phyloP scores from a whole-genome alignment of 2,888 invertebrate species.

The Elysia crispata region DNA sequence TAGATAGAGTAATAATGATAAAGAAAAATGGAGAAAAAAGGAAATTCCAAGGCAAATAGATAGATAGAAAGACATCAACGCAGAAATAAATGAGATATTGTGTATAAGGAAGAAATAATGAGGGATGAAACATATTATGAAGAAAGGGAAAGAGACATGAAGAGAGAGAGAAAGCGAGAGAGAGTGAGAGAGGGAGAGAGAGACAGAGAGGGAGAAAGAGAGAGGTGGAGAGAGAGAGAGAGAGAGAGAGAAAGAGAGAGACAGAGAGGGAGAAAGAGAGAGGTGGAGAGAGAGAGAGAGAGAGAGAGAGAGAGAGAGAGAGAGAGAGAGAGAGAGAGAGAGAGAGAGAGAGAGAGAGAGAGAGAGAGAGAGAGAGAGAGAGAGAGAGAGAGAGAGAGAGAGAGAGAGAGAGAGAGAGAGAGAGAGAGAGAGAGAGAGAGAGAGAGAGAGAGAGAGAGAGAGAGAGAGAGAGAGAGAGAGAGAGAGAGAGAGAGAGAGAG shows the following conservation, averaged over 20 bases:
- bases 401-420: too few relatives aligned
- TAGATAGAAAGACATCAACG: background rate
- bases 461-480: slow-evolving; percentile 21
- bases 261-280: background rate
- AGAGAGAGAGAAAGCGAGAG: too few relatives aligned
- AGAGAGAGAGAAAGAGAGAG: background rate
- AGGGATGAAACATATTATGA: background rate
- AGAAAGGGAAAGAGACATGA: background rate
- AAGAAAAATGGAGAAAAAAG: background rate
- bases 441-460: slow-evolving; percentile 33
- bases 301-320: slow-evolving; percentile 33
- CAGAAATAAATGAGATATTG: too few relatives aligned
- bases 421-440: background rate
- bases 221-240: background rate
- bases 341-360: slow-evolving; percentile 4
- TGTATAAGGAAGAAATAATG: too few relatives aligned
- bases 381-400: slow-evolving; percentile 26
- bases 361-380: background rate
- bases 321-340: slow-evolving; percentile 10
- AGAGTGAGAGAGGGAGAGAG: too few relatives aligned
- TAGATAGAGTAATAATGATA: background rate
- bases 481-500: slow-evolving; percentile 35
- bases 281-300: slow-evolving; percentile 31
- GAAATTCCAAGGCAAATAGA: background rate
- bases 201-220: background rate